Evolutionary conservation across 2,888 invertebrate species (phyloP).

Genomic region (Dryomyza anilis): DNA sequence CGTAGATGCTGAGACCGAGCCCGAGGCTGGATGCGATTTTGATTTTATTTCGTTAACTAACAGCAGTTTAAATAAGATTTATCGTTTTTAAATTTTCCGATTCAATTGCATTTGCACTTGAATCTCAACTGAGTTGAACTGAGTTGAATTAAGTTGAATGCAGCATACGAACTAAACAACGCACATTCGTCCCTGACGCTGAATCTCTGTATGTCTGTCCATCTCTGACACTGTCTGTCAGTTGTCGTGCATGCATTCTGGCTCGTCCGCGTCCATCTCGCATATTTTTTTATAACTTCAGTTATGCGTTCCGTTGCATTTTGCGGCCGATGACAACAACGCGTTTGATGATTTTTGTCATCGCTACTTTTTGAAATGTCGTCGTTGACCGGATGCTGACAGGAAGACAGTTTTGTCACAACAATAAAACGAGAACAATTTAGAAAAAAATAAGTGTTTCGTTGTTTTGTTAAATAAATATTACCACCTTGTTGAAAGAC

Average conservation of each 20-base stretch:
- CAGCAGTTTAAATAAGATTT: conserved; percentile 31
- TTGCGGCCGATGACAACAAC: not conserved
- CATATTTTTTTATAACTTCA: no score
- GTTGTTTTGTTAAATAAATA: not conserved
- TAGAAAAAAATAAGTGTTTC: no score
- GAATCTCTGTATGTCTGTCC: not conserved
- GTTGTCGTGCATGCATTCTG: not conserved
- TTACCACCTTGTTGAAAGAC: no score
- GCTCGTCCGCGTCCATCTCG: not conserved
- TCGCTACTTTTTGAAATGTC: not conserved
- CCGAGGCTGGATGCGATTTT: not conserved
- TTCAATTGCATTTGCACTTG: conserved; percentile 23
- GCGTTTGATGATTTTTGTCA: not conserved
- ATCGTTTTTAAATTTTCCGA: conserved; percentile 32
- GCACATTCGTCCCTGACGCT: not conserved
- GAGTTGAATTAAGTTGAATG: not conserved
- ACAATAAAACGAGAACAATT: no score
- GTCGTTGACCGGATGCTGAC: conserved; percentile 7
- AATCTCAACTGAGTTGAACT: conserved; percentile 14
- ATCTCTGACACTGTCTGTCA: not conserved
- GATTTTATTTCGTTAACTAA: conserved; percentile 16
- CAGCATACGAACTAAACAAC: no score
- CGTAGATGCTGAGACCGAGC: not conserved
- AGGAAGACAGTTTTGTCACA: not conserved
- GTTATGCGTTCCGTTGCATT: not conserved